Conservation (phyloP, 2,888 invertebrate genomes). For the Habrosyne pyritoides region DNA sequence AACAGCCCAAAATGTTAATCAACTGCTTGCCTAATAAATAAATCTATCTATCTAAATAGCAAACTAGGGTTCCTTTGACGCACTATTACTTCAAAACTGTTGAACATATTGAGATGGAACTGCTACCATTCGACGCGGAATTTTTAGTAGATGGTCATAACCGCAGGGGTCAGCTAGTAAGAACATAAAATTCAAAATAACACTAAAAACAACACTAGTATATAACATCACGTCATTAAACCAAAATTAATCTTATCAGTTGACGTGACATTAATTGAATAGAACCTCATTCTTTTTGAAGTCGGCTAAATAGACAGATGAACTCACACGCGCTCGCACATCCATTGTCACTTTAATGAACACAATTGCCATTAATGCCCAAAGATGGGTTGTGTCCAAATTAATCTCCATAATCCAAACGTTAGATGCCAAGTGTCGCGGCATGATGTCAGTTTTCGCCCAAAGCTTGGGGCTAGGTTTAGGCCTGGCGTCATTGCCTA, state of each 20-base stretch:
- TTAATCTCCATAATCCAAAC: conserved; percentile 34
- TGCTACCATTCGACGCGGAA: no score
- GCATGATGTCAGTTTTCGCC: background rate
- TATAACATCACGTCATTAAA: no score
- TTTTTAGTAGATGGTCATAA: no score
- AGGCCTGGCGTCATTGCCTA: conserved; percentile 1
- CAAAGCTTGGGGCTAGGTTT: background rate
- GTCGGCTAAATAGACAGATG: conserved; percentile 9
- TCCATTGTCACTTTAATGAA: conserved; percentile 27
- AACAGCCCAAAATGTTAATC: no score
- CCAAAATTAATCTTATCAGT: background rate
- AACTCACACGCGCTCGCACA: background rate
- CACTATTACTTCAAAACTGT: no score
- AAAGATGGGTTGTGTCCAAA: conserved; percentile 16
- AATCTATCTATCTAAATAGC: no score
- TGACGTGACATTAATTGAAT: conserved; percentile 12
- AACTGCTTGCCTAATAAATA: no score
- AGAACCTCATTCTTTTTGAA: conserved; percentile 25
- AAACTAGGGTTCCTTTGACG: no score
- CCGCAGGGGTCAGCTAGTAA: no score
- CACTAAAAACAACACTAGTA: no score
- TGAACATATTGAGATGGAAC: no score
- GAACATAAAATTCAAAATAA: no score
- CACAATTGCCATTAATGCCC: conserved; percentile 41
- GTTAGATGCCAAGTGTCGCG: background rate